Evolutionary conservation across 92 coral and sea anemone species (phyloP), one percentile per base, ranked within the genome.

Genomic region (Porites lobata): DNA sequence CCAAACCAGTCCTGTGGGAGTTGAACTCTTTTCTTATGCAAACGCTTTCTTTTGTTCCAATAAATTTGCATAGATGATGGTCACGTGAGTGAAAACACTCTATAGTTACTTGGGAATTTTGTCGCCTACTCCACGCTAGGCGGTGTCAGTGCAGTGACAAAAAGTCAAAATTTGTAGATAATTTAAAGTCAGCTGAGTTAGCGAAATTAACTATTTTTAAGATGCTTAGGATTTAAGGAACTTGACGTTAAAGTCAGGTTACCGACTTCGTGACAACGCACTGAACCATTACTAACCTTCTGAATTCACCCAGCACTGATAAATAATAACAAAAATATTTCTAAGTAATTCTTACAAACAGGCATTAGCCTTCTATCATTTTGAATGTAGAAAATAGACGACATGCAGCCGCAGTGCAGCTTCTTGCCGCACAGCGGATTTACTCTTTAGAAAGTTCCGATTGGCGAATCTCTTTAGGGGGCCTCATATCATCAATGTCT

Each of bases 321-420:
- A 86, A 88, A 90, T 54, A 91, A 91, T 91, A 86, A 90, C 88
- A 91, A 91, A 91, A 91, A 91, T 82, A 91, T 82, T 91, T 91
- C 88, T 81, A 91, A 91, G 90, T 77, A 91, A 91, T 87, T 87
- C 82, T 87, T 91, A 91, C 94, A 91, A 87, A 57, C 50, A 82
- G 77, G 90, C 91, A 71, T 63, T 70, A 50, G 87, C 86, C 77
- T 26, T 65, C 72, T 91, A 83, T 68, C 77, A 81, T 82, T 75
- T 87, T 87, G 82, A 78, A 91, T 52, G 94, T 91, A 87, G 76
- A 91, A 91, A 91, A 91, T 83, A 72, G 47, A 83, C 87, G 87
- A 57, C 87, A 83, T 72, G 86, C 80, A 83, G 80, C 87, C 70
- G 87, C 71, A 63, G 72, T 21, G 65, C 81, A 84, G 65, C 74